Evolutionary conservation across 2,888 invertebrate genomes (phyloP).

Genomic region (Drymonia ruficornis): DNA sequence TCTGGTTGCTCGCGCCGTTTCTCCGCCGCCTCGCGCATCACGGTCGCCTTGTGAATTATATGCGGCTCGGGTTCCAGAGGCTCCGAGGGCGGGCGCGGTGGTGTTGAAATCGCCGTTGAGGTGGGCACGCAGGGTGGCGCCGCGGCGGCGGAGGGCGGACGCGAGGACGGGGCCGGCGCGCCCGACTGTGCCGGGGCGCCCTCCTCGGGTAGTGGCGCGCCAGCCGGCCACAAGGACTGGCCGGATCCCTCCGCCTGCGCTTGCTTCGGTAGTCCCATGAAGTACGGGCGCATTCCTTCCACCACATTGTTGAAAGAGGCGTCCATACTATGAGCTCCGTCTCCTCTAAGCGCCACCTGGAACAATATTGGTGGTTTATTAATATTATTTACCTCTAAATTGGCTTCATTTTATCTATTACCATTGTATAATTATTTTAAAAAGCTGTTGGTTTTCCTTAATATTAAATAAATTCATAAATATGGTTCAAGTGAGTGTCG

Average conservation of each 20-base stretch:
- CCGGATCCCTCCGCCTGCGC: constrained; percentile 69
- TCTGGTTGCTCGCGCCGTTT: constrained; percentile 76
- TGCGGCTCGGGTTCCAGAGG: constrained; percentile 82
- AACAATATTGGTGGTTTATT: no score
- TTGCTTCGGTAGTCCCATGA: constrained; percentile 90
- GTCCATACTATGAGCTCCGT: constrained; percentile 87
- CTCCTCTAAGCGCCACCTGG: constrained; percentile 60
- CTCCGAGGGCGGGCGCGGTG: constrained; percentile 78
- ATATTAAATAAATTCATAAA: no score
- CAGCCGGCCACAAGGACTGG: constrained; percentile 66
- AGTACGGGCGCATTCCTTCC: constrained; percentile 93
- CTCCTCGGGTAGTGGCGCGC: constrained; percentile 64
- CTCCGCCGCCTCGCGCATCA: constrained; percentile 81
- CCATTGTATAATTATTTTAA: no score
- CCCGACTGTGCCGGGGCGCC: constrained; percentile 74
- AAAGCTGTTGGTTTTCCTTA: no score
- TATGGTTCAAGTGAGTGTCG: neutral
- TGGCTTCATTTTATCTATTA: no score
- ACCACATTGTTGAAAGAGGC: constrained; percentile 91
- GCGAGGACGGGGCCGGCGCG: constrained; percentile 72
- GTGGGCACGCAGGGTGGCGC: constrained; percentile 64
- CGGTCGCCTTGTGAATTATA: constrained; percentile 81
- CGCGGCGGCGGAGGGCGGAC: constrained; percentile 80
- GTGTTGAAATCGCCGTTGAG: constrained; percentile 57
- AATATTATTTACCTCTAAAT: no score